A percentile compares a stretch with the other conserved stretches of the same genome.
Conservation (phyloP, 2,888 invertebrate species). For the Neoascia interrupta region DNA sequence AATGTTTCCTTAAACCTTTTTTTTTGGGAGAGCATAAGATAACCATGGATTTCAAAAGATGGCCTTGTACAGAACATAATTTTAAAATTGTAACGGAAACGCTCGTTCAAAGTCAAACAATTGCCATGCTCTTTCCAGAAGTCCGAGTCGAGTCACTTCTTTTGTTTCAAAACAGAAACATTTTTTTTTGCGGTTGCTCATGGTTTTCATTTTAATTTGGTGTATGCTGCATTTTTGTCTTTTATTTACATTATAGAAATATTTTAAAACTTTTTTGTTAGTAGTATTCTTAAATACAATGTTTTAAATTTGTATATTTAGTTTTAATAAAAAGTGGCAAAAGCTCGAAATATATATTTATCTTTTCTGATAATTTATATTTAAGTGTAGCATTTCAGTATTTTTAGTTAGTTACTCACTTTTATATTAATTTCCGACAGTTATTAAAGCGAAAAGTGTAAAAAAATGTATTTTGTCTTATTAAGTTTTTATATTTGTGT, state of each 20-base stretch:
- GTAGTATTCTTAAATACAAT: constrained; percentile 50
- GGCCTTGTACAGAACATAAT: too few relatives aligned
- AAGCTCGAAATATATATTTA: constrained; percentile 70
- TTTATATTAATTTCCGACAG: constrained; percentile 52
- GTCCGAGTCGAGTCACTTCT: too few relatives aligned
- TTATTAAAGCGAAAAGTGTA: constrained; percentile 62
- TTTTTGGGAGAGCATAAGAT: too few relatives aligned
- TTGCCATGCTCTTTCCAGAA: too few relatives aligned
- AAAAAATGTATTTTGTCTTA: constrained; percentile 39
- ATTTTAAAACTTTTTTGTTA: constrained; percentile 37
- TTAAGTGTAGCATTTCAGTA: constrained; percentile 40
- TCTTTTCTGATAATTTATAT: constrained; percentile 24
- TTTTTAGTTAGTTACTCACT: constrained; percentile 60
- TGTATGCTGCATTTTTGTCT: constrained; percentile 13
- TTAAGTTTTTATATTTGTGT: constrained; percentile 22
- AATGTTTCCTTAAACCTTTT: too few relatives aligned
- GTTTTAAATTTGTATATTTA: constrained; percentile 52
- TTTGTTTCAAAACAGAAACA: too few relatives aligned
- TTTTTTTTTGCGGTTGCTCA: constrained; percentile 14
- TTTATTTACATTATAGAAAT: constrained; percentile 50
- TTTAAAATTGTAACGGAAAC: too few relatives aligned
- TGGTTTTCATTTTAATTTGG: constrained; percentile 36
- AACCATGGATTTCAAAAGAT: too few relatives aligned
- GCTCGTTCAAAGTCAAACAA: too few relatives aligned
- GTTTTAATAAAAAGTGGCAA: constrained; percentile 71